phyloP scores from a whole-genome alignment of 1,140 invertebrate species.

The Zaprionus camerounensis region DNA sequence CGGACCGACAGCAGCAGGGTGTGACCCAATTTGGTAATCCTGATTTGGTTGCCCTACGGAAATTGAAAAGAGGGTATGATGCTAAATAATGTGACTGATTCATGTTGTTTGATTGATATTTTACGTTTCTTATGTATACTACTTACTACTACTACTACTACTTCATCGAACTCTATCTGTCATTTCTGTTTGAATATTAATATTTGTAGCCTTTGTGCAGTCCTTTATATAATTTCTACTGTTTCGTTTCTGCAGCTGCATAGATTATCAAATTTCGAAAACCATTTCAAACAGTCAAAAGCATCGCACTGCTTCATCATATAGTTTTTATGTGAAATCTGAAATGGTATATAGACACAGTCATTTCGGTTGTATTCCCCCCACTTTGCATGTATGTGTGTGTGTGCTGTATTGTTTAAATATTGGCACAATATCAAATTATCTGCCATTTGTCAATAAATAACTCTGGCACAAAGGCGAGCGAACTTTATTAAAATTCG shows the following conservation, averaged over 20 bases:
- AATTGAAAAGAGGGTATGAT: not conserved
- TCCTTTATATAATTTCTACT: not conserved
- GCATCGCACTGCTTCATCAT: not conserved
- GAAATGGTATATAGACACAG: not conserved
- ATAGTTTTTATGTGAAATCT: not conserved
- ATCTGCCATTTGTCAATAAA: conserved; percentile 82
- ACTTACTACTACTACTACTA: too few species aligned
- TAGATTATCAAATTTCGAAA: too few species aligned
- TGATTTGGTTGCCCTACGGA: not conserved
- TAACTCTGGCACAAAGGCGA: conserved; percentile 70
- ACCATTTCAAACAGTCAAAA: too few species aligned
- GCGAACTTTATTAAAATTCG: conserved; percentile 81
- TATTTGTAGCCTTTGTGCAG: not conserved
- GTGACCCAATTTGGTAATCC: conserved; percentile 13
- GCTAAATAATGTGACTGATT: not conserved
- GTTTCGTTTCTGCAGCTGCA: too few species aligned
- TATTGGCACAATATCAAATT: conserved; percentile 81
- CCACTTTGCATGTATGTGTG: conserved; percentile 10
- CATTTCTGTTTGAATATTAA: too few species aligned
- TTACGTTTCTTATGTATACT: not conserved
- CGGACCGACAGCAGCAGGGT: not conserved
- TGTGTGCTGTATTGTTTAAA: conserved; percentile 65
- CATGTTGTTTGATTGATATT: not conserved
- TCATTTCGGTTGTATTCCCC: conserved; percentile 4
- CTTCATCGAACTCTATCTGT: too few species aligned